phyloP scores from a whole-genome alignment of 2,113 vertebrate species.

The Steatornis caripensis region DNA sequence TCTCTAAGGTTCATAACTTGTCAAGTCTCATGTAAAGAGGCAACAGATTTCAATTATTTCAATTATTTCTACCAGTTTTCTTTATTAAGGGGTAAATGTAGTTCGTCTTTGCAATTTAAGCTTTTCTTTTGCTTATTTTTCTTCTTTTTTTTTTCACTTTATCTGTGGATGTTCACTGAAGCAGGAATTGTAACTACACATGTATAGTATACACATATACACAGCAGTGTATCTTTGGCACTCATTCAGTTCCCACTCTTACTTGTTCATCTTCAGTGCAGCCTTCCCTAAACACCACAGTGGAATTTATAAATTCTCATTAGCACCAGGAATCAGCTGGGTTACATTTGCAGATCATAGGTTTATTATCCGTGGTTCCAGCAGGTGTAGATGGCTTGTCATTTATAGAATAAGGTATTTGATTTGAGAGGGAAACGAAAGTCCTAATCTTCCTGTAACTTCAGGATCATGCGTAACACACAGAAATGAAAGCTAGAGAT shows the following conservation, averaged over 20 bases:
- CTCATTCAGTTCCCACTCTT: not conserved
- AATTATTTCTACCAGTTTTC: not conserved
- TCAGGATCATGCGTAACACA: not conserved
- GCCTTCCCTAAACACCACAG: not conserved
- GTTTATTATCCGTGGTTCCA: not conserved
- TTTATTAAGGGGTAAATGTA: not conserved
- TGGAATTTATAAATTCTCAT: not conserved
- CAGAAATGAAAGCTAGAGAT: slow-evolving; percentile 3
- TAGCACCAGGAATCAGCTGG: not conserved
- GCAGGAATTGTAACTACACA: not conserved
- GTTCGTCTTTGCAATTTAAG: not conserved
- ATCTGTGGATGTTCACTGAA: not conserved
- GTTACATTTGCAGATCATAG: not conserved
- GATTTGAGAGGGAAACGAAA: not conserved
- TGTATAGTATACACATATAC: not conserved
- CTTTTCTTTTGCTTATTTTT: not conserved
- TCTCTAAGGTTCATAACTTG: not conserved
- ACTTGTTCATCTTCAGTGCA: not conserved
- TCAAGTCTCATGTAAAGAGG: not conserved
- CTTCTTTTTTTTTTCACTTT: not conserved
- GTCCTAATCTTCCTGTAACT: not conserved
- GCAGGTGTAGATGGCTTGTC: not conserved
- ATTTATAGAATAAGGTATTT: not conserved
- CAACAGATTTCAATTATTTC: not conserved
- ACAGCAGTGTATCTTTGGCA: not conserved